Conservation (phyloP, 2,888 invertebrate species). For the Morpho deidamia region DNA sequence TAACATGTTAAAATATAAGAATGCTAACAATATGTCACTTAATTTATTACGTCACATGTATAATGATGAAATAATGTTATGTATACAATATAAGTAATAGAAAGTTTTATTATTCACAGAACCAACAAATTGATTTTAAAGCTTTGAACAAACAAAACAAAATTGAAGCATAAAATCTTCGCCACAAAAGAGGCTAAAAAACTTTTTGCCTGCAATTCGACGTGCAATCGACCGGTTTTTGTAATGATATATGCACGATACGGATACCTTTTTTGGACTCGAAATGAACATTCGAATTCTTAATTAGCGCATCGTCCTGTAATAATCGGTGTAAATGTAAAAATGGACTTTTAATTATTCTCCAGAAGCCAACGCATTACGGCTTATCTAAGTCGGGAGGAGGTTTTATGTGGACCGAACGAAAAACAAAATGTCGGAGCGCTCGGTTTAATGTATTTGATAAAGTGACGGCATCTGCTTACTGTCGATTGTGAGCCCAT, state of each 20-base stretch:
- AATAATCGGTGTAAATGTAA: constrained; percentile 45
- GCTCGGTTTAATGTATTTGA: constrained; percentile 75
- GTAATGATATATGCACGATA: constrained; percentile 22
- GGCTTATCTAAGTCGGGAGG: constrained; percentile 57
- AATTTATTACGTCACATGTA: no score
- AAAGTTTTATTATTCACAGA: not conserved
- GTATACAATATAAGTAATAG: no score
- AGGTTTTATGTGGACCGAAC: constrained; percentile 55
- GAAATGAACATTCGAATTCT: constrained; percentile 34
- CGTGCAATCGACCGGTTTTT: constrained; percentile 22
- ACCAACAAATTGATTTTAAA: not conserved
- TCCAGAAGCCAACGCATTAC: constrained; percentile 63
- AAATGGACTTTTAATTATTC: constrained; percentile 70
- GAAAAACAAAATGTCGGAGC: constrained; percentile 60
- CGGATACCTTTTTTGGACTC: constrained; percentile 20
- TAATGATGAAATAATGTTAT: no score
- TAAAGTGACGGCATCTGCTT: constrained; percentile 74
- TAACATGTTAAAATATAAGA: no score
- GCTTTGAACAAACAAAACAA: constrained; percentile 11
- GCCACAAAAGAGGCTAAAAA: constrained; percentile 16
- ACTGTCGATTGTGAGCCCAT: constrained; percentile 53
- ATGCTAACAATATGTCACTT: no score
- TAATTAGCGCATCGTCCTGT: constrained; percentile 54
- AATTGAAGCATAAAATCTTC: constrained; percentile 13
- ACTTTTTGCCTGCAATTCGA: constrained; percentile 19